Conservation (phyloP, 2,113 vertebrate genomes). For the Apteryx mantelli region DNA sequence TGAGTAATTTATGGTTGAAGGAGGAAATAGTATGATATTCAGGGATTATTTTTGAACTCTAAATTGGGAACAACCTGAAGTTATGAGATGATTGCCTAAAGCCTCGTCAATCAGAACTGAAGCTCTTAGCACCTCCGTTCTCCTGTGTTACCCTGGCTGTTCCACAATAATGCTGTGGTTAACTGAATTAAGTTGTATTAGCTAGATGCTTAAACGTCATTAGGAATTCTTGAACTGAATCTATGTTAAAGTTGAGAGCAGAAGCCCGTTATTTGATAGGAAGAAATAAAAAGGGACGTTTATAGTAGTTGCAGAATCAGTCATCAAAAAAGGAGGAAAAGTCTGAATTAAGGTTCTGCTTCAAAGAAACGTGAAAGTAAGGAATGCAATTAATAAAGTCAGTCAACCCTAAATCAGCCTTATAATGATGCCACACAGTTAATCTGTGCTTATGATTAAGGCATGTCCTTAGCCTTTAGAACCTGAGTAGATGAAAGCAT, state of each 20-base stretch:
- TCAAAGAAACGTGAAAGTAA: conserved; percentile 38
- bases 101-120: background rate
- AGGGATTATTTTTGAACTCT: background rate
- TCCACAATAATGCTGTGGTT: background rate
- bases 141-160: background rate
- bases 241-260: conserved; percentile 11
- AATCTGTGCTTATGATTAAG: conserved; percentile 7
- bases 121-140: background rate
- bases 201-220: background rate
- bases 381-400: conserved; percentile 15
- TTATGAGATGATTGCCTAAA: background rate
- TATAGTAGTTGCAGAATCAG: background rate
- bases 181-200: conserved; percentile 5
- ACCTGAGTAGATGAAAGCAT: background rate
- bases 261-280: background rate
- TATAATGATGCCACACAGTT: background rate
- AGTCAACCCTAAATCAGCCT: background rate
- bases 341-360: conserved; percentile 6
- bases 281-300: background rate
- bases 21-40: background rate
- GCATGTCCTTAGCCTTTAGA: background rate
- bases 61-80: background rate
- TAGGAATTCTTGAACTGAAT: background rate
- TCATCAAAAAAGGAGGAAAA: background rate
- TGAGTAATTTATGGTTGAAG: background rate